These are phyloP conservation scores for Eurypyga helias DNA, from an alignment of 2,113 vertebrate genomes.

Conservation along the genomic window DNA sequence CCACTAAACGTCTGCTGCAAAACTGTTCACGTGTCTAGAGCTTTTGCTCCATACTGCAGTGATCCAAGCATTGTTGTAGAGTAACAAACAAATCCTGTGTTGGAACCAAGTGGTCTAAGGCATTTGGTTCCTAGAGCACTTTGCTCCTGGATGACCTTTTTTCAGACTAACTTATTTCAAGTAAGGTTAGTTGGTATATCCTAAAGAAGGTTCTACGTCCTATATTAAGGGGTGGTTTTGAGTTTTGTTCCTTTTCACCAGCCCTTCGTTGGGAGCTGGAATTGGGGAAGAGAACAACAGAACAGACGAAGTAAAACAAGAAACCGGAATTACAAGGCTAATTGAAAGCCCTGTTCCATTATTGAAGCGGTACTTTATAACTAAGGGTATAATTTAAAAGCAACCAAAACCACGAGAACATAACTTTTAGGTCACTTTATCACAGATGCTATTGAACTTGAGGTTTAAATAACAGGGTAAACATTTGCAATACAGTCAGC, in stretches of 20 bases:
- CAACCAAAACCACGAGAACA: not conserved
- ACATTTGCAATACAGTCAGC: not conserved
- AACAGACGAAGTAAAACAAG: not conserved
- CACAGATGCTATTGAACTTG: not conserved
- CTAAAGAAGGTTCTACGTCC: not conserved
- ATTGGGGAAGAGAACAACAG: not conserved
- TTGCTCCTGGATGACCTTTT: not conserved
- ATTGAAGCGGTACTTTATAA: not conserved
- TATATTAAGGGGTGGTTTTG: not conserved
- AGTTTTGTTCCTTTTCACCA: not conserved
- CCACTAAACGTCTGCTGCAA: not conserved
- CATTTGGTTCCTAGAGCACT: not conserved
- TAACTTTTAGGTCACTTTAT: not conserved
- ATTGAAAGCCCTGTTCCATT: not conserved
- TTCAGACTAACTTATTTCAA: not conserved
- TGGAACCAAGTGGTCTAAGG: not conserved
- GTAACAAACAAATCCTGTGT: not conserved
- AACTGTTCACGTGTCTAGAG: not conserved
- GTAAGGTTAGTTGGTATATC: not conserved
- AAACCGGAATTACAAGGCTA: not conserved
- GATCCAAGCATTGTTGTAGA: not conserved
- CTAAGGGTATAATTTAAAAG: not conserved
- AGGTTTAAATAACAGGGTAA: not conserved
- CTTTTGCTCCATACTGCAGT: not conserved
- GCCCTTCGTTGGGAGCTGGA: not conserved